Percentiles rank a stretch among this genome's conserved stretches.
phyloP scores from a whole-genome alignment of 2,797 vertebrate genomes.

The Schizothorax lantsangensis region DNA sequence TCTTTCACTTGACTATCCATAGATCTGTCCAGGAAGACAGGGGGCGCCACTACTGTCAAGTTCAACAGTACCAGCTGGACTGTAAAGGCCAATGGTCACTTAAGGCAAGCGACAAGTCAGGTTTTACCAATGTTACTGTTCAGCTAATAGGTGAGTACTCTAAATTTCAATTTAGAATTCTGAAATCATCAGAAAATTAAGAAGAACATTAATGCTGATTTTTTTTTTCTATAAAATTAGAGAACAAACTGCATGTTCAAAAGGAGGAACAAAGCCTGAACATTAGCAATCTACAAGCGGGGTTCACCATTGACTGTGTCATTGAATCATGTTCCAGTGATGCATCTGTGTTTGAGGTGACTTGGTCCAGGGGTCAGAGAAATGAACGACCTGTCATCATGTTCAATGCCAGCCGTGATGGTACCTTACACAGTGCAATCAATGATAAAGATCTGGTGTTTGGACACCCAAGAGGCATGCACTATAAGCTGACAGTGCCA shows the following conservation, averaged over 20 bases:
- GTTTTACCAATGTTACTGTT: conserved; percentile 54
- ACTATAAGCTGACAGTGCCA: conserved; percentile 66
- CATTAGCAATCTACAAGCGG: conserved; percentile 3
- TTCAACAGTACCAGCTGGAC: conserved; percentile 54
- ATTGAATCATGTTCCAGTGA: conserved; percentile 56
- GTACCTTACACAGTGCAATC: conserved; percentile 60
- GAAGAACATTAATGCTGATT: not conserved
- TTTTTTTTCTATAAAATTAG: conserved; percentile 25
- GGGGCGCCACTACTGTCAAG: conserved; percentile 60
- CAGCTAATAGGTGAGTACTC: conserved; percentile 48
- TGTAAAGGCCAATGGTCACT: conserved; percentile 39
- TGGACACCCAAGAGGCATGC: conserved; percentile 55
- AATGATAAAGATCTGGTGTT: conserved; percentile 60
- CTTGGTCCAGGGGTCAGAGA: conserved; percentile 46
- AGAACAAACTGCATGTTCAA: conserved; percentile 46
- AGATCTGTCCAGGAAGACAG: conserved; percentile 54
- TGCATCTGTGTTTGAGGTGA: conserved; percentile 59
- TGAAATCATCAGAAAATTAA: not conserved
- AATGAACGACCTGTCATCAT: conserved; percentile 46
- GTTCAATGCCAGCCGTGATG: conserved; percentile 66
- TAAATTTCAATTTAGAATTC: not conserved
- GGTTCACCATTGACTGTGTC: conserved; percentile 52
- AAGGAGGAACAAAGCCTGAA: conserved; percentile 30
- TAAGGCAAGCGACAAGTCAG: conserved; percentile 52
- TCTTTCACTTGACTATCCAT: conserved; percentile 54